Conservation (phyloP, 37 sponge, comb jelly and placozoan genomes). For the Crambe crambe region DNA sequence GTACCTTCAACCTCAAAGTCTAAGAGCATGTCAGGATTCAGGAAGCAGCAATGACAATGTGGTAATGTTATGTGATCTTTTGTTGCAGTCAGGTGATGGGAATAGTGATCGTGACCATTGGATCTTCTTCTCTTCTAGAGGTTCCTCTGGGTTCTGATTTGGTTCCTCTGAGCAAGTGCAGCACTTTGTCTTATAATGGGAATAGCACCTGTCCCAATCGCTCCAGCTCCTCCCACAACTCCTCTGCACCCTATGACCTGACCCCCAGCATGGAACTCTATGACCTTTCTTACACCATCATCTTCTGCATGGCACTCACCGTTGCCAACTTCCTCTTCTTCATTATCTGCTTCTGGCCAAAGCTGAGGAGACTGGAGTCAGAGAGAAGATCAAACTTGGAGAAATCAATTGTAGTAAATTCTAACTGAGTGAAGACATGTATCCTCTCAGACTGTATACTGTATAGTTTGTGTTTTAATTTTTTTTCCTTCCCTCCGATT, state of each 20-base stretch:
- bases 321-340: constrained; percentile 28
- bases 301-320: constrained; percentile 23
- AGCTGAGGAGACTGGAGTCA: constrained; percentile 48
- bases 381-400: constrained; percentile 49
- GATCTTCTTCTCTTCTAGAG: neutral
- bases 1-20: too few species aligned
- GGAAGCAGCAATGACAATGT: too few species aligned
- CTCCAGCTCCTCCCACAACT: neutral
- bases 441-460: too few species aligned
- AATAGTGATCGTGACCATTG: constrained; percentile 19
- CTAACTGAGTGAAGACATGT: too few species aligned
- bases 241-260: neutral
- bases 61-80: too few species aligned
- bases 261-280: neutral
- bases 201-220: neutral
- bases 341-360: constrained; percentile 57
- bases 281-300: constrained; percentile 44
- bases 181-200: neutral
- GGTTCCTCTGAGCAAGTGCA: constrained; percentile 10
- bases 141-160: constrained; percentile 3
- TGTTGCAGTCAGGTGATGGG: constrained; percentile 54
- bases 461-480: neutral
- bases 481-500: too few species aligned
- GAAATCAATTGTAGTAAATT: constrained; percentile 8
- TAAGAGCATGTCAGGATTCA: too few species aligned